Evolutionary conservation across 2,113 vertebrate species (phyloP).

Genomic region (Toxotes chatareus): DNA sequence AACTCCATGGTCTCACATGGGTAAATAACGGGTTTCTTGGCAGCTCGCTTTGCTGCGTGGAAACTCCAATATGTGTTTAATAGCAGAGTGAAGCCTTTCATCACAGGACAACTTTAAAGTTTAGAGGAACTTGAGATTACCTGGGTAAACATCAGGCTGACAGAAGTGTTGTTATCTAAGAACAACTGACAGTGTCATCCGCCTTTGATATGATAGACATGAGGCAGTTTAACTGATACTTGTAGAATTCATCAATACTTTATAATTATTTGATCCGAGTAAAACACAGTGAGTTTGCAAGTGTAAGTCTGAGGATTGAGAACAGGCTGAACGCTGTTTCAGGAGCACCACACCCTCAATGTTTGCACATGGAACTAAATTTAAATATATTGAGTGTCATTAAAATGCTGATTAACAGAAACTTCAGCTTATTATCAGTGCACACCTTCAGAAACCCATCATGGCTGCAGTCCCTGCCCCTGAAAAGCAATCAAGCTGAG

Average conservation of each 20-base stretch:
- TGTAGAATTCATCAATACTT: not conserved
- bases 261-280: not conserved
- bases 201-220: not conserved
- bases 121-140: not conserved
- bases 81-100: slow-evolving; percentile 21
- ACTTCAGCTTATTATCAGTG: not conserved
- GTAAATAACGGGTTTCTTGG: slow-evolving; percentile 49
- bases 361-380: not conserved
- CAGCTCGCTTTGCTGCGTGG: slow-evolving; percentile 7
- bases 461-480: not conserved
- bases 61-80: slow-evolving; percentile 38
- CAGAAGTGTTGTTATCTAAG: not conserved
- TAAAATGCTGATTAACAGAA: not conserved
- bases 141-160: not conserved
- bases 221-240: not conserved
- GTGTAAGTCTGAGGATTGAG: not conserved
- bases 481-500: slow-evolving; percentile 5
- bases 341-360: not conserved
- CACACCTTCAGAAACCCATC: not conserved
- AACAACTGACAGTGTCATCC: not conserved
- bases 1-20: not conserved
- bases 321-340: not conserved
- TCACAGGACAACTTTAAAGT: slow-evolving; percentile 7
- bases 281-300: not conserved
- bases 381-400: not conserved